A percentile compares a stretch with the other conserved stretches of the same genome.
phyloP scores from a whole-genome alignment of 2,113 vertebrate genomes.

The Bucco capensis region DNA sequence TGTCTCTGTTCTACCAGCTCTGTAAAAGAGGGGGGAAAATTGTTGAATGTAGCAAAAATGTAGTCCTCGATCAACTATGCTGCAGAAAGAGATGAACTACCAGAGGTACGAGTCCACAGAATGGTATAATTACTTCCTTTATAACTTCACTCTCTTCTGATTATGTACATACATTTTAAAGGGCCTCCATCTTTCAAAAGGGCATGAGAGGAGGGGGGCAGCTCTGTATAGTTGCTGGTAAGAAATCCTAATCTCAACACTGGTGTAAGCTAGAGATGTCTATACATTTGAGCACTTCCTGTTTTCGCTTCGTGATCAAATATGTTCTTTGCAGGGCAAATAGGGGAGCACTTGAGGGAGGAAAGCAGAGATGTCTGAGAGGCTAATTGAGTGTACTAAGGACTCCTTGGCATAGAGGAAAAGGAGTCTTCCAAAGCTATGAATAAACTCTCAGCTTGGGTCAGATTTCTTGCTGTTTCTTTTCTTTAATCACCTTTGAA shows the following conservation, averaged over 20 bases:
- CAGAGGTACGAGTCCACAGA: constrained; percentile 27
- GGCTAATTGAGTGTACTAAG: constrained; percentile 84
- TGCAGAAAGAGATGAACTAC: constrained; percentile 29
- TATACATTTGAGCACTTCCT: constrained; percentile 91
- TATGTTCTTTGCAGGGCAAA: constrained; percentile 85
- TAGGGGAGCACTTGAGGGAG: constrained; percentile 79
- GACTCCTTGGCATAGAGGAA: constrained; percentile 78
- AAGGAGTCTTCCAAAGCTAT: constrained; percentile 71
- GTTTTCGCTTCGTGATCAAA: constrained; percentile 88
- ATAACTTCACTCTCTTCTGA: constrained; percentile 45
- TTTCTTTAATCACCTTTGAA: constrained; percentile 78
- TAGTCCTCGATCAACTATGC: background rate
- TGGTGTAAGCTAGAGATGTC: constrained; percentile 78
- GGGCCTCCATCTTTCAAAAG: constrained; percentile 27
- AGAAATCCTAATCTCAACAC: constrained; percentile 60
- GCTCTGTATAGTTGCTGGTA: constrained; percentile 35
- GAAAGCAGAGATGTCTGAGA: constrained; percentile 79
- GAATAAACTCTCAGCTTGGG: constrained; percentile 67
- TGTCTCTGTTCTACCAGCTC: background rate
- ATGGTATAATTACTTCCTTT: constrained; percentile 60
- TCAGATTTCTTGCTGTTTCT: constrained; percentile 75
- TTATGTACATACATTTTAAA: constrained; percentile 47
- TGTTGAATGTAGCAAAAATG: background rate
- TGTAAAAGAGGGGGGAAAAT: background rate
- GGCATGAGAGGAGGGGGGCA: background rate